Evolutionary conservation across 1,140 invertebrate genomes (phyloP).

Genomic region (Dreissena rostriformis): DNA sequence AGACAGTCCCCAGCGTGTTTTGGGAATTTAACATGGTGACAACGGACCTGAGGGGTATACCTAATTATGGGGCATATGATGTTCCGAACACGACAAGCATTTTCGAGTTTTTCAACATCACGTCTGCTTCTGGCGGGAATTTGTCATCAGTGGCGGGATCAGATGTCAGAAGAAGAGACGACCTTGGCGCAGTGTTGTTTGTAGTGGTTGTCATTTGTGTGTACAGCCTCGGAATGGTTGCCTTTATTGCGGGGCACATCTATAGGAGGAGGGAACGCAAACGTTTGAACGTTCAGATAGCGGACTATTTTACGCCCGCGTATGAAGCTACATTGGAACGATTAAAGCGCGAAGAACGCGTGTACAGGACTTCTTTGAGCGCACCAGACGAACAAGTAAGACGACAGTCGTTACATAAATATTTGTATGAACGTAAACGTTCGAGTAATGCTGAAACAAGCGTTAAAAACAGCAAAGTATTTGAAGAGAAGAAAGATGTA

Average conservation of each 20-base stretch:
- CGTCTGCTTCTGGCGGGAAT: no score
- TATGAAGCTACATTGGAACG: neutral
- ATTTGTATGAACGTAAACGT: neutral
- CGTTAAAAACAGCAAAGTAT: neutral
- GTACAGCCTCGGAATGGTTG: slow-evolving; percentile 32
- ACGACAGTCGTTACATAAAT: neutral
- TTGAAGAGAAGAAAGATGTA: neutral
- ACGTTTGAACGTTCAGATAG: slow-evolving; percentile 9
- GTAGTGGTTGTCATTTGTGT: slow-evolving; percentile 17
- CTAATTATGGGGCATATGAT: no score
- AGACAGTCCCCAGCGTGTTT: no score
- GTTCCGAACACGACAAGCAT: no score
- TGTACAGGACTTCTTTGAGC: neutral
- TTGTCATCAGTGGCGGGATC: neutral
- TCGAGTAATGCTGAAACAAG: neutral
- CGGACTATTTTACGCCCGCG: slow-evolving; percentile 14
- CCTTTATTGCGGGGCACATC: slow-evolving; percentile 35
- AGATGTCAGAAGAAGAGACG: neutral
- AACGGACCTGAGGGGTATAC: no score
- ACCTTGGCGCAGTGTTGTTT: slow-evolving; percentile 20
- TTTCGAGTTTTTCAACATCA: no score
- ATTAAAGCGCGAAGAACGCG: slow-evolving; percentile 12
- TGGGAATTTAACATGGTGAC: no score
- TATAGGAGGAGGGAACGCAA: slow-evolving; percentile 8
- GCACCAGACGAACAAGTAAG: neutral